Base-by-base conservation (phyloP, 2,888 invertebrate genomes). In the Monochamus alternatus region DNA sequence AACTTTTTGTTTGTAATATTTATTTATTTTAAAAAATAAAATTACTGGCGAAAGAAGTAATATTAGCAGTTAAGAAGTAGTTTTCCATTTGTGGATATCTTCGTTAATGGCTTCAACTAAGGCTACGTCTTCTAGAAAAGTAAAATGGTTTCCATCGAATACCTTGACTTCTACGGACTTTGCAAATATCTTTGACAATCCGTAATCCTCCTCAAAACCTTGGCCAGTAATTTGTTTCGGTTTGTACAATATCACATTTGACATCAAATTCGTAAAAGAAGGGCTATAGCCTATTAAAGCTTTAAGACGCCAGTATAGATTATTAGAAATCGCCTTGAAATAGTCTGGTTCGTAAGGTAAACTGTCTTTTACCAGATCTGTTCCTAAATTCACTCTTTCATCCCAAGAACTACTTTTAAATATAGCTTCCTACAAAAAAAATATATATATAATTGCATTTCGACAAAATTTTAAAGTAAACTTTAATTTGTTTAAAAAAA, bases 111-210 rank as follows among this genome's bases (percentile, higher is more conserved):
- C 69, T 3, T 69, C n/a, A 9, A 75, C 67, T 43, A 81, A 5
- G 14, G 68, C 67, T 63, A 91, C 90, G 83, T 93, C 93, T 12
- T 94, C 93, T 81, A 95, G 85, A 82, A 95, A 94, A 65, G 92
- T 92, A 0, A 91, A 87, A 83, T 95, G 95, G 85, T 94, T 93
- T 7, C 95, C 95, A 83, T 94, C 94, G 12, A 94, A 89, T 68
- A 90, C 91, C 82, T 92, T 91, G 0, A 94, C 89, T 0, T 90
- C 90, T 0, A 94, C 91, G 2, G 90, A 89, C 0, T 90, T 90
- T 38, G 90, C 90, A 85, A 8, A 84, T 76, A 0, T 86, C 84
- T 14, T 89, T 0, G 91, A 90, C 0, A 95, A 86, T 30, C 92
- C 93, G 82, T 95, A 95, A 84, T 94, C 94, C 51, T 93, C 92